These are phyloP conservation scores for Aurelia sp. DNA, from an alignment of 30 jellyfish, hydroid and myxozoan species.

Conservation along the genomic window DNA sequence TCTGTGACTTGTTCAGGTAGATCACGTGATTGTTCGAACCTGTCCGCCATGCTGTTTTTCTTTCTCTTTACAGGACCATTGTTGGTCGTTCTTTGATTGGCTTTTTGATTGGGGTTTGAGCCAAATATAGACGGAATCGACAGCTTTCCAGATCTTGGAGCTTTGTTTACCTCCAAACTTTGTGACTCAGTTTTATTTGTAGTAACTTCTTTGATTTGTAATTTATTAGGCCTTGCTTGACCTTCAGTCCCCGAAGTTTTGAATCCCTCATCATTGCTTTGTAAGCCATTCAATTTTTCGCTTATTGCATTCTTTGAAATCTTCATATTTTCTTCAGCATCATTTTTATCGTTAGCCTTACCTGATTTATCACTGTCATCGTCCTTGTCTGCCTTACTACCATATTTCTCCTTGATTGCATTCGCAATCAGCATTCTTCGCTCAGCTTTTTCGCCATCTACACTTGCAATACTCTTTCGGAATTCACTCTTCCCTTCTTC, in stretches of 20 bases:
- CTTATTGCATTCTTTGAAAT: neutral
- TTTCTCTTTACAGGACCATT: no score
- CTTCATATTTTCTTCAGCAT: neutral
- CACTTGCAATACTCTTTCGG: neutral
- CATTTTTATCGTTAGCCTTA: neutral
- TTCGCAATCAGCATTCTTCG: conserved; percentile 30
- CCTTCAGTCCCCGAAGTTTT: no score
- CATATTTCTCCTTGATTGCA: conserved; percentile 44
- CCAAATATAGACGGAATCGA: conserved; percentile 36
- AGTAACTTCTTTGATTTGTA: no score
- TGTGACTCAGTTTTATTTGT: no score
- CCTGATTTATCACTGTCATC: neutral
- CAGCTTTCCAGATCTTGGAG: conserved; percentile 12
- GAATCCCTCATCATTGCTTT: neutral
- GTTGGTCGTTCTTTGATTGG: neutral
- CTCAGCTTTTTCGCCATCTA: conserved; percentile 15
- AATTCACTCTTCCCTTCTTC: neutral
- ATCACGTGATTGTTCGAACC: no score
- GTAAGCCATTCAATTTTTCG: neutral
- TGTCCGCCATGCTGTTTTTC: no score
- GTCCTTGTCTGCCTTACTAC: neutral
- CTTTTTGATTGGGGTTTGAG: neutral
- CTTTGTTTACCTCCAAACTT: neutral
- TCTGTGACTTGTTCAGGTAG: no score
- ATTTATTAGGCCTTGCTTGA: no score